Evolutionary conservation across 2,888 invertebrate genomes (phyloP), one percentile per base, ranked within the genome.

Genomic region (Euzetes globulus): DNA sequence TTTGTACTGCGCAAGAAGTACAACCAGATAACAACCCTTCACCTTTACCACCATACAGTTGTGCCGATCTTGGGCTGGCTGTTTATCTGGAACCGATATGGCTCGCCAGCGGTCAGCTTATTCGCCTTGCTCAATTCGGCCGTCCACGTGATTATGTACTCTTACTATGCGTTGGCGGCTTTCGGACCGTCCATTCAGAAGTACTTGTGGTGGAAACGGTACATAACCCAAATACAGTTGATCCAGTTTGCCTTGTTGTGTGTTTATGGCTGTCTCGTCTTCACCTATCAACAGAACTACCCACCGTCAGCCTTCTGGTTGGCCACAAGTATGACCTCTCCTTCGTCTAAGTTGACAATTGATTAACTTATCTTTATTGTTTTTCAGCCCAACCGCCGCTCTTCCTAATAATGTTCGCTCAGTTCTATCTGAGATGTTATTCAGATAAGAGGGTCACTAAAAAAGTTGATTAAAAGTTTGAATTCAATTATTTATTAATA

Each of bases 1-100:
- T 77, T 79, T 22, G 74, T 79, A 11, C 65, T 79, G 15, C 70
- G 77, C 17, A 79, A 79, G 52, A 79, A 79, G 41, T 41, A 76
- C 27, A 63, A 45, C n/a, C 77, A 78, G 60, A 72, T 78, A 13
- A 71, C 77, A 25, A 73, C 72, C 19, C 74, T 79, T 3, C 79
- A 79, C 58, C 72, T 78, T 0, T 76, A 78, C 58, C 78, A 78
- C 41, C 78, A 78, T 41, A 74, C 74, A 1, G 33, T 78, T n/a
- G 77, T 77, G 25, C 77, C 76, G 15, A 33, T 72, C 7, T 27
- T 72, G n/a, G 13, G 47, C 25, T 58, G 55, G 47, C 27, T 72
- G 29, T 58, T 15, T 15, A 17, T 72, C 50, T 73, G 72, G 58
- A 41, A 65, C 29, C 71, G 55, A 19, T 63, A 63, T 25, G 75